Percentiles rank a stretch among this genome's conserved stretches.
These are phyloP conservation scores for Notolepis coatsorum DNA, from an alignment of 2,797 vertebrate species.

Conservation along the genomic window DNA sequence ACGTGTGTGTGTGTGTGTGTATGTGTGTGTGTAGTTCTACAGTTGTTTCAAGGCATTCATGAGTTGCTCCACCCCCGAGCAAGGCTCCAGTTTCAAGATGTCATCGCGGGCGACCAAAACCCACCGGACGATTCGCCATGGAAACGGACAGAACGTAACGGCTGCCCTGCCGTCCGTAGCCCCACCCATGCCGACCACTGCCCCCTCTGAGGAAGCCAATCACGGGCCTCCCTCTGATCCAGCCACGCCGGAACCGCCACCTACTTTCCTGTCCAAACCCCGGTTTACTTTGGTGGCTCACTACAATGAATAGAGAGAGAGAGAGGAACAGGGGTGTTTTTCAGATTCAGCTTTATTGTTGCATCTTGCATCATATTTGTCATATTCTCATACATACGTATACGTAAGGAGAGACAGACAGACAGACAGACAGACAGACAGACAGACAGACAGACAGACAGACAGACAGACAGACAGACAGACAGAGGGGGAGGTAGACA, in stretches of 20 bases:
- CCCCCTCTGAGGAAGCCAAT: slow-evolving; percentile 29
- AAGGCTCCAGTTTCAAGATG: slow-evolving; percentile 69
- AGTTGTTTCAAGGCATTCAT: slow-evolving; percentile 81
- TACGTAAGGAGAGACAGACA: no score
- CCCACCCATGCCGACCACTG: slow-evolving; percentile 34
- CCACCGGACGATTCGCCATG: slow-evolving; percentile 51
- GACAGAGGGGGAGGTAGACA: neutral
- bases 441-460: neutral
- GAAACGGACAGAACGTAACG: slow-evolving; percentile 42
- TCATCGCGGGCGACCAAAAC: slow-evolving; percentile 75
- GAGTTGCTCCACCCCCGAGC: slow-evolving; percentile 61
- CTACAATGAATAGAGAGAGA: slow-evolving; percentile 75
- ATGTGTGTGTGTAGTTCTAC: slow-evolving; percentile 75
- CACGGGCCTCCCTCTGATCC: neutral
- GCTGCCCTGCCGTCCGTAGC: slow-evolving; percentile 31
- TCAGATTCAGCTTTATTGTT: no score
- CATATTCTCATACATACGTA: no score
- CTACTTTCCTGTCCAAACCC: slow-evolving; percentile 41
- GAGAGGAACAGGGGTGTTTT: no score
- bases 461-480: neutral
- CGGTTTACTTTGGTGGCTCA: slow-evolving; percentile 73
- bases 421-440: no score
- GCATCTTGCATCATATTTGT: no score
- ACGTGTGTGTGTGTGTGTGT: slow-evolving; percentile 17
- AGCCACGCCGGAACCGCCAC: neutral